Evolutionary conservation across 2,797 vertebrate genomes (phyloP), one percentile per base, ranked within the genome.

Genomic region (Esox masquinongy): DNA sequence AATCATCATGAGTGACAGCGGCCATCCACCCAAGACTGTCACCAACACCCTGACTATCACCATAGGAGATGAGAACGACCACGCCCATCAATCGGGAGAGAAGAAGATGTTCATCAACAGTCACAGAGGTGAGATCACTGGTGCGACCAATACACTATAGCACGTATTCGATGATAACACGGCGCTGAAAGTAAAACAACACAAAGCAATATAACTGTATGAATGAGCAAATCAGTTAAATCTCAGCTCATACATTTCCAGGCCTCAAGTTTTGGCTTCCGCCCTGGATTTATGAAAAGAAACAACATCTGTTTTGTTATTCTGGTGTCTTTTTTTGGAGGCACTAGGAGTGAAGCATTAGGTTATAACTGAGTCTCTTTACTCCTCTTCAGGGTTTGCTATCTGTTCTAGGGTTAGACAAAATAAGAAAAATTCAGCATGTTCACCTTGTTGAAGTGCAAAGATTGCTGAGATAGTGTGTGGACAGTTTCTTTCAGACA

Each of bases 61-160:
- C 74, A 92, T 97, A 0, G 96, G 95, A 2, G 95, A 96, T 80
- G 93, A 95, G 79, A 97, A 97, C 0, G 95, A 96, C 90, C 95
- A 95, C 4, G 91, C 92, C 29, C 96, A 97, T 8, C 34, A 88
- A 70, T 80, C 93, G 0, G 96, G 95, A 69, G 93, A 94, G 70
- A 95, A 96, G 82, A 93, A 91, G 0, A 85, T 96, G 64, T 95
- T 94, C 80, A 92, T 95, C 80, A 94, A 94, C 80, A 92, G 85
- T 69, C 90, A 94, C 82, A 83, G 89, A 94, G 94, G 95, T 96
- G 83, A 92, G 91, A 43, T 17, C 9, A 15, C 43, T 29, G 6
- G 50, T 12, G 34, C 3, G 5, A n/a, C 66, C 22, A 43, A 31
- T 9, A 68, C 50, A n/a, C 26, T 19, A 56, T 24, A 26, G 19